phyloP scores from a whole-genome alignment of 1,140 invertebrate genomes.

The Lasaia peninsularis region DNA sequence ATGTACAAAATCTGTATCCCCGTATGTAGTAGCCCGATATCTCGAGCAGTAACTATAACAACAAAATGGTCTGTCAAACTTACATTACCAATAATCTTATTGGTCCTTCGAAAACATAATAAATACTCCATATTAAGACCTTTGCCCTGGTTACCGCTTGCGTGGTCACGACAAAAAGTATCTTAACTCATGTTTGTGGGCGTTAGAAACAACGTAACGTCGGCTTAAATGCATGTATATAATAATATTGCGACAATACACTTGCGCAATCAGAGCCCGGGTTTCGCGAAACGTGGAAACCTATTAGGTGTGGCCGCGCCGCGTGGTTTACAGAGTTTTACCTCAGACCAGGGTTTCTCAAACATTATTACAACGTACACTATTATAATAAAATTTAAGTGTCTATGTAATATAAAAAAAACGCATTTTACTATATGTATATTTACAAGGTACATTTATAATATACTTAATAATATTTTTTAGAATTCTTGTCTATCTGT shows the following conservation, averaged over 20 bases:
- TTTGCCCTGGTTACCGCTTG: constrained; percentile 1
- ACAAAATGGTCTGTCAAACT: too few species aligned
- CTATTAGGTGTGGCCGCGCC: constrained; percentile 20
- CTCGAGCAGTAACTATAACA: too few species aligned
- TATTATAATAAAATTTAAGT: too few species aligned
- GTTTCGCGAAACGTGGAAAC: constrained; percentile 45
- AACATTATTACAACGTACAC: too few species aligned
- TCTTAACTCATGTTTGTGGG: constrained; percentile 18
- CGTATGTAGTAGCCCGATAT: too few species aligned
- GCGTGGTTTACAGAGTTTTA: constrained; percentile 19
- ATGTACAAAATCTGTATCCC: too few species aligned
- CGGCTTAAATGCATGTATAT: constrained; percentile 53
- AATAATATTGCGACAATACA: constrained; percentile 45
- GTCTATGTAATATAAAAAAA: too few species aligned
- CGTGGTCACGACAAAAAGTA: constrained; percentile 2
- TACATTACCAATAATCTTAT: too few species aligned
- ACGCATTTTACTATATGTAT: too few species aligned
- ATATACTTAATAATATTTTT: too few species aligned
- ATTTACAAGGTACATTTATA: too few species aligned
- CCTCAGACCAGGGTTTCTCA: background rate
- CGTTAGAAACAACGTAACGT: constrained; percentile 38
- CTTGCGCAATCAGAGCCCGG: constrained; percentile 35
- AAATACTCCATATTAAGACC: constrained; percentile 11
- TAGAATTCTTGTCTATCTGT: too few species aligned
- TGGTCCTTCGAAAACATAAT: background rate